Evolutionary conservation across 2,888 invertebrate genomes (phyloP), one percentile per base, ranked within the genome.

Genomic region (Tineola bisselliella): DNA sequence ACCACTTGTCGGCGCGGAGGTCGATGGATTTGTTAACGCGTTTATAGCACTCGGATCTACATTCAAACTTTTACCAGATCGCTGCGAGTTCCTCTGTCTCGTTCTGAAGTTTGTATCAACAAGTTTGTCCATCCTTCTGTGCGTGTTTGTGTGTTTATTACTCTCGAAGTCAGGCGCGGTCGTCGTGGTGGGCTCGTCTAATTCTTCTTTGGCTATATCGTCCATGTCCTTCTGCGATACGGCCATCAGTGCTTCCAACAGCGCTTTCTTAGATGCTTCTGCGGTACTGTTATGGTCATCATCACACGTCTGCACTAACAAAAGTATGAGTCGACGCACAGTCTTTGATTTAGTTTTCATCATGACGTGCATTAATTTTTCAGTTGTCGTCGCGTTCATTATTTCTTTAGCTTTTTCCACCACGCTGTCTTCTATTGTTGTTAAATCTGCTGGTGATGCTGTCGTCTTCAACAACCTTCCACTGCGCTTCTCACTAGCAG

Each of bases 291-390:
- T 92, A 68, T 90, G 91, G 68, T 91, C 90, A 60, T 91, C 91
- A 67, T 91, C 92, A 70, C 94, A 94, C 62, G 93, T 93, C 68
- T 92, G 94, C 17, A 95, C 93, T 63, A 95, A 79, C 25, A 95
- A 76, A 31, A 95, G 79, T 62, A 95, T 91, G 31, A 95, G 80
- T 64, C 93, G 88, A 59, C 92, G 88, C 0, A 94, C 93, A 0
- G 92, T 91, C 62, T 92, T 92, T 66, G 94, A 93, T 66, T 90
- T 90, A 0, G 94, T 94, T 72, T 93, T 92, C 70, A 92, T 91
- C 94, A 95, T 94, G 44, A 94, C 93, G 63, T 90, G 90, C 88
- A 94, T 90, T 61, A 95, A 83, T 66, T 93, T 92, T 63, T 91
- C 88, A 0, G 92, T 90, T 63, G 93, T 93, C 0, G 93, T 91